A percentile compares a stretch with the other conserved stretches of the same genome.
phyloP scores from a whole-genome alignment of 1,140 invertebrate species.

The Hylaeus volcanicus region DNA sequence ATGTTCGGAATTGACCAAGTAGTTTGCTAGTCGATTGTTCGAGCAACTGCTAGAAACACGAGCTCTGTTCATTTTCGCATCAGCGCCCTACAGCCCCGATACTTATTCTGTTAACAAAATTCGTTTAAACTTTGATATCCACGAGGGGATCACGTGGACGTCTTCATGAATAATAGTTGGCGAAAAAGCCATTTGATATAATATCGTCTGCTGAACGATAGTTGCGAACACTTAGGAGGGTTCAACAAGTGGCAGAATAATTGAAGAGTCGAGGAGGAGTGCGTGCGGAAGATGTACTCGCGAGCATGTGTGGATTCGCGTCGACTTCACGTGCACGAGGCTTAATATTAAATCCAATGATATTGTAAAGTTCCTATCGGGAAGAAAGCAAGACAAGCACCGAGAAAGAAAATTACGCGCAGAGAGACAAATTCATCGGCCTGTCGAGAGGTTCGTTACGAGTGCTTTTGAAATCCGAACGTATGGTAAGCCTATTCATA shows the following conservation, averaged over 20 bases:
- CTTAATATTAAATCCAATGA: conserved; percentile 6
- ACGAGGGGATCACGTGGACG: too few species aligned
- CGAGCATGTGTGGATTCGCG: background rate
- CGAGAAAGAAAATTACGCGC: conserved; percentile 1
- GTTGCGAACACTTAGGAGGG: background rate
- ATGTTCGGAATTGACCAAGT: too few species aligned
- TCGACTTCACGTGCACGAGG: background rate
- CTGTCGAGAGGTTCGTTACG: conserved; percentile 2
- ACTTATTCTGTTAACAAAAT: too few species aligned
- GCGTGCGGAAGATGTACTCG: background rate
- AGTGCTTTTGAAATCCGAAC: conserved; percentile 6
- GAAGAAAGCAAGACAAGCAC: background rate
- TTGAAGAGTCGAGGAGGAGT: background rate
- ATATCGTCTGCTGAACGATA: background rate
- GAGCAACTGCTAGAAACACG: too few species aligned
- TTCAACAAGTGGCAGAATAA: background rate
- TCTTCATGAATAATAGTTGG: too few species aligned
- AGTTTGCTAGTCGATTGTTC: too few species aligned
- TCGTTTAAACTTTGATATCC: too few species aligned
- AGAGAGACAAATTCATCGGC: conserved; percentile 11
- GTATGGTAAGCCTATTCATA: conserved; percentile 23
- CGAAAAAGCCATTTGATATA: background rate
- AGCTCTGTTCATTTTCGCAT: too few species aligned
- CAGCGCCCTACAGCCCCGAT: too few species aligned
- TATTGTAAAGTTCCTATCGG: background rate